These are phyloP conservation scores for Cynoglossus semilaevis DNA, from an alignment of 2,113 vertebrate genomes.

Conservation along the genomic window DNA sequence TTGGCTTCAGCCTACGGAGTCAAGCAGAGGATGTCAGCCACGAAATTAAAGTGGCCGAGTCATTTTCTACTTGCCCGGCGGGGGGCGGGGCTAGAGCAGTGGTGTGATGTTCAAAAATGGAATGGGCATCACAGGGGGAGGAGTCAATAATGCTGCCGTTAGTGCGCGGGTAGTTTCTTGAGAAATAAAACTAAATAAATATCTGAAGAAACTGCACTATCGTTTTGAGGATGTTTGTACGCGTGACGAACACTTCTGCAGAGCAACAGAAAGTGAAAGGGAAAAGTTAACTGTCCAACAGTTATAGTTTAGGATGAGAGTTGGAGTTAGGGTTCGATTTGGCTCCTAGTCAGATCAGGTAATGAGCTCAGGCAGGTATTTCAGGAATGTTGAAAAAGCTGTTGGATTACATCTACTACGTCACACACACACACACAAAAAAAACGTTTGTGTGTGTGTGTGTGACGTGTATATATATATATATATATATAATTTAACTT, in stretches of 20 bases:
- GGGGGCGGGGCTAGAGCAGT: slow-evolving; percentile 66
- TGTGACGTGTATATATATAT: no score
- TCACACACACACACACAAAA: slow-evolving; percentile 5
- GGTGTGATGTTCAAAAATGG: slow-evolving; percentile 73
- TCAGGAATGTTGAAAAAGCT: slow-evolving; percentile 50
- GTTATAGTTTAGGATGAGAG: no score
- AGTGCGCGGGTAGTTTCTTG: no score
- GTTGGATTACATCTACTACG: slow-evolving; percentile 53
- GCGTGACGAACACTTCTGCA: no score
- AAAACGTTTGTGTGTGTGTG: neutral
- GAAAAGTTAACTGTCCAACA: no score
- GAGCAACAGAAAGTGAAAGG: no score
- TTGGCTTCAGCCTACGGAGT: neutral
- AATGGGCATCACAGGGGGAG: slow-evolving; percentile 33
- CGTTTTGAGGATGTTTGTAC: no score
- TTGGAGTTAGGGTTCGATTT: no score
- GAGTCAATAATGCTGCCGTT: slow-evolving; percentile 32
- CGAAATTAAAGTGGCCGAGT: slow-evolving; percentile 11
- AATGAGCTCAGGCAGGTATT: slow-evolving; percentile 33
- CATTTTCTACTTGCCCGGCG: slow-evolving; percentile 33
- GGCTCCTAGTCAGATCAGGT: neutral
- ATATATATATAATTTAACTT: no score
- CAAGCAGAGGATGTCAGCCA: neutral
- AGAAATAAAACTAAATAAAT: no score
- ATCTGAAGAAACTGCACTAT: no score